Conservation (phyloP, 2,113 vertebrate genomes). For the Clarias magur region DNA sequence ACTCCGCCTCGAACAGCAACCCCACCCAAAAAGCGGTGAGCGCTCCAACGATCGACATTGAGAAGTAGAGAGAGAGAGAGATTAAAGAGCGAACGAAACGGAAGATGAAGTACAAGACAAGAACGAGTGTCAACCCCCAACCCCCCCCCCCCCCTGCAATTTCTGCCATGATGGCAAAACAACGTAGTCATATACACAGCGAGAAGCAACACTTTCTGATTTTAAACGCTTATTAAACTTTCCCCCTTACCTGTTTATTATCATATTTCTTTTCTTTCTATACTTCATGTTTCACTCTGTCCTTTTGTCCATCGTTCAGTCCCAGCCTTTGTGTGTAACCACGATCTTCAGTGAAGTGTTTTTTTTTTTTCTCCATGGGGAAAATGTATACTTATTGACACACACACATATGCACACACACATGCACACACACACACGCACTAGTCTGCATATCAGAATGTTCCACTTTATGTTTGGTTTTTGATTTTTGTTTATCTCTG, state of each 20-base stretch:
- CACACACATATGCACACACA: background rate
- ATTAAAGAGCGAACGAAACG: background rate
- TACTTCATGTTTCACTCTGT: background rate
- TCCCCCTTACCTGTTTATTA: background rate
- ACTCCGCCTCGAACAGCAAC: constrained; percentile 50
- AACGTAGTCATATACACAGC: constrained; percentile 38
- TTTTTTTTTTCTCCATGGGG: background rate
- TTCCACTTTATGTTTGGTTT: constrained; percentile 1
- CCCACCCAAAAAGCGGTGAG: constrained; percentile 52
- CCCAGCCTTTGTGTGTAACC: constrained; percentile 29
- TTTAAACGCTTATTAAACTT: constrained; percentile 22
- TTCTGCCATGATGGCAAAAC: constrained; percentile 33
- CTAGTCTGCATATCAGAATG: constrained; percentile 30
- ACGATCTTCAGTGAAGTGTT: constrained; percentile 29
- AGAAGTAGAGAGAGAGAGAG: background rate
- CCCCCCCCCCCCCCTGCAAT: constrained; percentile 1
- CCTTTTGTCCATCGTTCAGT: constrained; percentile 12
- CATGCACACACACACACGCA: background rate
- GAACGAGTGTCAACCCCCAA: constrained; percentile 11
- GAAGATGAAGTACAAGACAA: constrained; percentile 21
- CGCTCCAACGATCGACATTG: background rate
- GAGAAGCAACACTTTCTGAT: constrained; percentile 34
- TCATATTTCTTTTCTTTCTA: background rate
- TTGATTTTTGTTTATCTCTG: background rate
- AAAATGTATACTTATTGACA: background rate